Evolutionary conservation across 2,113 vertebrate species (phyloP), one percentile per base, ranked within the genome.

Genomic region (Coracopsis vasa): DNA sequence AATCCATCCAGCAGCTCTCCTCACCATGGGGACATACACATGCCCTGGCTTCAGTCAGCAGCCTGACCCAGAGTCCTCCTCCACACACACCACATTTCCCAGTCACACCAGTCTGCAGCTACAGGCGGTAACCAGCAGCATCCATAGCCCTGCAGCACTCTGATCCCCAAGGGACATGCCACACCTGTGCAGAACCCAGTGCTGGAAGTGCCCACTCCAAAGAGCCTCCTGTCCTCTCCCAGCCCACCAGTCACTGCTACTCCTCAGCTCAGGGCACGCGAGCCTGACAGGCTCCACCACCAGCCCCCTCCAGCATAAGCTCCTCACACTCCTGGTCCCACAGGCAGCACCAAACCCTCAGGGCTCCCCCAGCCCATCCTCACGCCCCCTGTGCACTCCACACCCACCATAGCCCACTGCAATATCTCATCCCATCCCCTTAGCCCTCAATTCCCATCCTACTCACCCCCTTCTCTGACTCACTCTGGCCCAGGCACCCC

Each of bases 221-320:
- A 4, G 35, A 41, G 37, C 2, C 6, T 21, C 28, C n/a, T 4
- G 14, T 24, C 7, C 24, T 27, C 35, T 50, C 27, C 39, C 53
- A 44, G 41, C 62, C 73, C 16, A 3, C 16, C 2, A 3, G 29
- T 15, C 25, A 24, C 81, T 58, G 50, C 48, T 1, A 1, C 56
- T 27, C 9, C 56, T 33, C 1, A 1, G 33, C 50, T 25, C 4
- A 0, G 79, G 44, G 21, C n/a, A 44, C 7, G 0, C 0, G 2
- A 69, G 28, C 60, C 71, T 4, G 0, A 10, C 16, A 41, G 35
- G 41, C 37, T 74, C 48, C 0, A 6, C 37, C 9, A 2, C 11
- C 71, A 64, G 66, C 31, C 11, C 25, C 11, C 66, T 23, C 48
- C 14, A 44, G 20, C 37, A n/a, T 2, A 2, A n/a, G 10, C 10